Base-by-base conservation (phyloP, 2,113 vertebrate species). In the Carlito syrichta region DNA sequence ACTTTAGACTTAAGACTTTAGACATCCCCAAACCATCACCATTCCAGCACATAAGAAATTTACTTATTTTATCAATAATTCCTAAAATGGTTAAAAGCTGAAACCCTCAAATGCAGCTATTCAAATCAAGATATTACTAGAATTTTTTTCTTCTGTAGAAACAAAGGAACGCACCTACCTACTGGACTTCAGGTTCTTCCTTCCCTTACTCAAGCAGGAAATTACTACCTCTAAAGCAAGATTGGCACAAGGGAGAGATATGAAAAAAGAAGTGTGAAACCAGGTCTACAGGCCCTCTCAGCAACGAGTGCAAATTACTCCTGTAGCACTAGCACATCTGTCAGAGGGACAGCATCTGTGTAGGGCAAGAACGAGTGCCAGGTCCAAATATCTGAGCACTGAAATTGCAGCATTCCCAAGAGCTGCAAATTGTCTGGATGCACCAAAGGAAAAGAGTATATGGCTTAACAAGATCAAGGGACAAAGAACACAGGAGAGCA, bases 211-310 rank as follows among this genome's bases (percentile, higher is more conserved):
- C 56, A 78, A 69, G 52, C 73, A 91, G 76, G 68, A 96, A 93
- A 90, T 77, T 83, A 90, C 50, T 73, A 58, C 85, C 56, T 89
- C n/a, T 54, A 88, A 84, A 88, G 52, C 83, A 89, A 91, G 89
- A 77, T 89, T 43, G 58, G 23, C 69, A 89, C n/a, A 56, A 48
- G 27, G 87, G 68, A 92, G 19, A 73, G 56, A 63, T 40, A 13
- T 17, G 52, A 73, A 16, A 35, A 69, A 56, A 93, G 40, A 73
- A 77, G 13, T 25, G 40, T 73, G 87, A 66, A 66, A 43, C 5
- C 5, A 45, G 50, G 88, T 11, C 27, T 62, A 32, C 13, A 43
- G 13, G 60, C 66, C 76, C 45, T 20, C 38, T 81, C 50, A 22
- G 66, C 7, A 56, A 45, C 22, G 20, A 78, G 23, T 48, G 22